phyloP scores from a whole-genome alignment of 2,888 invertebrate species.

The Bedellia somnulentella region DNA sequence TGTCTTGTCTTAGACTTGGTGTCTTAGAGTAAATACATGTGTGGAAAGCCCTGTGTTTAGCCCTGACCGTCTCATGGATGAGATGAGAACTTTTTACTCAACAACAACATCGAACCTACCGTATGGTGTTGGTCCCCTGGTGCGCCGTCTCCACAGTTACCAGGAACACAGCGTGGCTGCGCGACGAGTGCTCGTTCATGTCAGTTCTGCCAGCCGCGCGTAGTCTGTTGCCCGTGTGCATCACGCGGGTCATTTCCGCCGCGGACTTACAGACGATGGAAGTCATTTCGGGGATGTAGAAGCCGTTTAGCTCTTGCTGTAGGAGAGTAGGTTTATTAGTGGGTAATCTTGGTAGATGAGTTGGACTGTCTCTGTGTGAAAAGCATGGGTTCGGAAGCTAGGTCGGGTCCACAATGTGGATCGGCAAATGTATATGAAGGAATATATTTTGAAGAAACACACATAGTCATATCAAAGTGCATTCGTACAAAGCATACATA shows the following conservation, averaged over 20 bases:
- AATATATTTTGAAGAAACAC: too few relatives aligned
- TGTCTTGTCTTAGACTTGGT: too few relatives aligned
- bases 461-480: too few relatives aligned
- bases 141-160: constrained; percentile 90
- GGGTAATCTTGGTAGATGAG: too few relatives aligned
- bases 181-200: constrained; percentile 98
- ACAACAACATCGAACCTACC: constrained; percentile 19
- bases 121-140: constrained; percentile 38
- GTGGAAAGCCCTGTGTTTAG: too few relatives aligned
- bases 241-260: constrained; percentile 88
- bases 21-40: too few relatives aligned
- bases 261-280: constrained; percentile 93
- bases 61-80: neutral
- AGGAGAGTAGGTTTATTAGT: neutral
- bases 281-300: constrained; percentile 94
- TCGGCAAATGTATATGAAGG: too few relatives aligned
- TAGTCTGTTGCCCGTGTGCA: constrained; percentile 91
- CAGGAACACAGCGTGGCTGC: constrained; percentile 98
- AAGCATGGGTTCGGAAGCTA: too few relatives aligned
- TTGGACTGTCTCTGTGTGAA: too few relatives aligned
- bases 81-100: neutral
- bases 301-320: constrained; percentile 67
- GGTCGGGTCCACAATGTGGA: too few relatives aligned
- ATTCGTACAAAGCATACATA: too few relatives aligned
- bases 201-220: constrained; percentile 94